These are phyloP conservation scores for Vollenhovia emeryi DNA, from an alignment of 1,140 invertebrate genomes.

Conservation along the genomic window DNA sequence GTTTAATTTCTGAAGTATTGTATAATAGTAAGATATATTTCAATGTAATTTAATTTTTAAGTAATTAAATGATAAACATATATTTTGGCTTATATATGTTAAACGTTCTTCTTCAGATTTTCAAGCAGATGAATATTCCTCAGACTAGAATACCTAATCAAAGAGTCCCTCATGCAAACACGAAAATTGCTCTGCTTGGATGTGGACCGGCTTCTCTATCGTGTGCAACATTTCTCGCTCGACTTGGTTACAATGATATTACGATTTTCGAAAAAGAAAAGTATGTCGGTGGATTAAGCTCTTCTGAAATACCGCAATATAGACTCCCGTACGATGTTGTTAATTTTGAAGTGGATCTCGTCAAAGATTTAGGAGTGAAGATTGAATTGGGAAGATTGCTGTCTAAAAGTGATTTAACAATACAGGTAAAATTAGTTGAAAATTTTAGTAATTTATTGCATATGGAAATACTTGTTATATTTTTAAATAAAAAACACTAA, in stretches of 20 bases:
- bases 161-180: slow-evolving; percentile 86
- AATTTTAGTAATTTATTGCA: background rate
- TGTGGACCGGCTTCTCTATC: slow-evolving; percentile 98
- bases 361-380: slow-evolving; percentile 97
- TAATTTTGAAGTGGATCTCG: slow-evolving; percentile 96
- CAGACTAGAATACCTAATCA: slow-evolving; percentile 92
- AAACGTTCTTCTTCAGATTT: slow-evolving; percentile 87
- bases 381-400: slow-evolving; percentile 89
- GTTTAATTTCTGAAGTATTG: background rate
- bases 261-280: slow-evolving; percentile 97
- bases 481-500: background rate
- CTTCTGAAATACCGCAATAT: slow-evolving; percentile 98
- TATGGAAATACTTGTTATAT: background rate
- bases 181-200: slow-evolving; percentile 96
- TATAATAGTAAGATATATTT: background rate
- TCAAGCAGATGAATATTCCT: slow-evolving; percentile 96
- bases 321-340: slow-evolving; percentile 97
- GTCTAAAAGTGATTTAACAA: slow-evolving; percentile 89
- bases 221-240: slow-evolving; percentile 97
- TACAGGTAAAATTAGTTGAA: slow-evolving; percentile 85
- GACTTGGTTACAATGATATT: slow-evolving; percentile 96
- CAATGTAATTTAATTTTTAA: background rate
- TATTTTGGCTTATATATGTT: background rate
- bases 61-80: background rate
- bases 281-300: slow-evolving; percentile 96